Evolutionary conservation across 2,797 vertebrate genomes (phyloP).

Genomic region (Babyrousa celebensis): DNA sequence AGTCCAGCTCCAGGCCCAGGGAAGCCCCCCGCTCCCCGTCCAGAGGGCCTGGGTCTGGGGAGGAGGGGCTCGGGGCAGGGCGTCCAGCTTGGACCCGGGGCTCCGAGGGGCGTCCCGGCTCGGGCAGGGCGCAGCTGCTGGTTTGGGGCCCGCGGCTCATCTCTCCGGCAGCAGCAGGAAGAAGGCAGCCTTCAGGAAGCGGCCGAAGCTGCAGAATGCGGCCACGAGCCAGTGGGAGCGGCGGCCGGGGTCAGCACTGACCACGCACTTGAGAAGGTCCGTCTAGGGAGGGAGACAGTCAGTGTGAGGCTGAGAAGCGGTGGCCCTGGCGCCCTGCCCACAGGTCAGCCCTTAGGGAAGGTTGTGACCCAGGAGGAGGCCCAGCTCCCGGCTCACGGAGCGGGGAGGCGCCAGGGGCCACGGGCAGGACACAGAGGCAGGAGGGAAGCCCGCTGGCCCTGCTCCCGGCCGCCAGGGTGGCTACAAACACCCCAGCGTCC

Average conservation of each 20-base stretch:
- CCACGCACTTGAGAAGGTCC: slow-evolving; percentile 97
- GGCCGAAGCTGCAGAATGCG: slow-evolving; percentile 93
- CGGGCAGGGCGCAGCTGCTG: no score
- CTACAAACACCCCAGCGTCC: not conserved
- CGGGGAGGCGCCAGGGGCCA: no score
- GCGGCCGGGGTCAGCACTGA: slow-evolving; percentile 95
- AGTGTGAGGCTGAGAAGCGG: not conserved
- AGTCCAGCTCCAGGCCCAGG: not conserved
- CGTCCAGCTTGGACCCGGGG: not conserved
- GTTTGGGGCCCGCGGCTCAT: slow-evolving; percentile 88
- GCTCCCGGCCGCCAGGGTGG: no score
- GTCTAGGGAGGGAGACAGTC: slow-evolving; percentile 86
- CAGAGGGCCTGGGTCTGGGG: not conserved
- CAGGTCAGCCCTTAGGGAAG: not conserved
- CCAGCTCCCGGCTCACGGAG: no score
- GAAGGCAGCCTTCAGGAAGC: slow-evolving; percentile 96
- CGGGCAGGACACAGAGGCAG: no score
- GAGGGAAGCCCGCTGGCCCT: not conserved
- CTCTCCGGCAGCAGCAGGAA: slow-evolving; percentile 96
- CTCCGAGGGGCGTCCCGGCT: not conserved
- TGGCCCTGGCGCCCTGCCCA: rapidly evolving
- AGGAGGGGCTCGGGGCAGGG: not conserved
- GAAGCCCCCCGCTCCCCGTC: not conserved
- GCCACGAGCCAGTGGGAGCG: slow-evolving; percentile 97
- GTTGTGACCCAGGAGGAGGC: rapidly evolving